Conservation (phyloP, 2,113 vertebrate species). For the Platysteira castanea region DNA sequence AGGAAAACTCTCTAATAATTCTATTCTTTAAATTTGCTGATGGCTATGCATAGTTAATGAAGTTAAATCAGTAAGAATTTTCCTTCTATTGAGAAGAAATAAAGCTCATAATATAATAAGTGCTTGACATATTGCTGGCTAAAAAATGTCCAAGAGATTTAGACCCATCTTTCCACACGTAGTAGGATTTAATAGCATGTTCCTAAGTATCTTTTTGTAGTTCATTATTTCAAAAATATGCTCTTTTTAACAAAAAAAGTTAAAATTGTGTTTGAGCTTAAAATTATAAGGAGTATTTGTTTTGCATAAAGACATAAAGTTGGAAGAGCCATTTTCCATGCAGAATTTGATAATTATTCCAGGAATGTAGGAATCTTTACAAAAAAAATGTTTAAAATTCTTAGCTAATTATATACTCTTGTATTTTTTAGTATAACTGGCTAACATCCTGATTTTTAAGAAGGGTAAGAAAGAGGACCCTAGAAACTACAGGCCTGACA, state of each 20-base stretch:
- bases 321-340: not conserved
- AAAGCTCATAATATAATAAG: not conserved
- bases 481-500: not conserved
- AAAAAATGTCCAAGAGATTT: not conserved
- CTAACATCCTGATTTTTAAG: not conserved
- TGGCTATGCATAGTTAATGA: not conserved
- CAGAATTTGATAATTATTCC: not conserved
- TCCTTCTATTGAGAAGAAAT: not conserved
- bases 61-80: not conserved
- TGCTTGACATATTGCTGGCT: not conserved
- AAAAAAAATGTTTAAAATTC: not conserved
- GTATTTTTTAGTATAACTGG: not conserved
- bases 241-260: not conserved
- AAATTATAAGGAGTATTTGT: not conserved
- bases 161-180: not conserved
- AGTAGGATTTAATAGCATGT: not conserved
- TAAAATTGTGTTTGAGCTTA: not conserved
- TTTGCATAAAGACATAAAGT: not conserved
- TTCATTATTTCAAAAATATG: not conserved
- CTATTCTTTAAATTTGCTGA: not conserved
- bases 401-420: not conserved
- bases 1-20: not conserved
- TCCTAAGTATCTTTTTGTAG: not conserved
- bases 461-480: not conserved
- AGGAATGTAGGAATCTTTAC: not conserved